phyloP scores from a whole-genome alignment of 2,797 vertebrate genomes.

The Cheirogaleus major region DNA sequence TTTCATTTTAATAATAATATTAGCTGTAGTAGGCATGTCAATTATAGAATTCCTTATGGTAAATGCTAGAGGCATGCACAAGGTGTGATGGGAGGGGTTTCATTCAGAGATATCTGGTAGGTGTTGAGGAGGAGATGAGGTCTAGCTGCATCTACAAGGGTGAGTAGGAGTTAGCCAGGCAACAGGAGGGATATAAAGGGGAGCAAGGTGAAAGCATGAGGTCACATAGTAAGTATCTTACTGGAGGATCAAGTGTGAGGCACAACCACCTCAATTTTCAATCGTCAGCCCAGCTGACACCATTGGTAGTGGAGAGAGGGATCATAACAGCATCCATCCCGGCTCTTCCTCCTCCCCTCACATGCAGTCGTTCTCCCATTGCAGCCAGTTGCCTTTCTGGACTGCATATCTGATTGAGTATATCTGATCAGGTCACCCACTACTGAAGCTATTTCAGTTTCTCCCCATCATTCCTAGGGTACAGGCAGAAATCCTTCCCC shows the following conservation, averaged over 20 bases:
- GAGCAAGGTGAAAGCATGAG: background rate
- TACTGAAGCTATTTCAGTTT: background rate
- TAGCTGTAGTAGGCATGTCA: background rate
- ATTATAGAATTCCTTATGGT: background rate
- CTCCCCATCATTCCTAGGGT: background rate
- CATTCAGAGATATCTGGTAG: background rate
- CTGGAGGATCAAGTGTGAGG: background rate
- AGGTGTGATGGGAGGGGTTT: background rate
- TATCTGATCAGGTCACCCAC: background rate
- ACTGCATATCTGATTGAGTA: background rate
- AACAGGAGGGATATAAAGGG: background rate
- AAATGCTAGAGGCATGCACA: background rate
- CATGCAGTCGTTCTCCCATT: background rate
- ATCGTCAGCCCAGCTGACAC: background rate
- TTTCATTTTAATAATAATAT: background rate
- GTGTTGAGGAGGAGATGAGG: background rate
- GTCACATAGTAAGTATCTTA: background rate
- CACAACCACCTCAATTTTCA: background rate
- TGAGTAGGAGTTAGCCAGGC: background rate
- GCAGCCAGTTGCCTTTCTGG: background rate
- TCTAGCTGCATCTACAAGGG: background rate
- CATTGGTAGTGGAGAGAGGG: background rate
- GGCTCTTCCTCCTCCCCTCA: background rate
- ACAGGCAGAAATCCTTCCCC: background rate
- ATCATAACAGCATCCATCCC: rapidly evolving